Evolutionary conservation across 2,888 invertebrate species (phyloP).

Genomic region (Hymenopus coronatus): DNA sequence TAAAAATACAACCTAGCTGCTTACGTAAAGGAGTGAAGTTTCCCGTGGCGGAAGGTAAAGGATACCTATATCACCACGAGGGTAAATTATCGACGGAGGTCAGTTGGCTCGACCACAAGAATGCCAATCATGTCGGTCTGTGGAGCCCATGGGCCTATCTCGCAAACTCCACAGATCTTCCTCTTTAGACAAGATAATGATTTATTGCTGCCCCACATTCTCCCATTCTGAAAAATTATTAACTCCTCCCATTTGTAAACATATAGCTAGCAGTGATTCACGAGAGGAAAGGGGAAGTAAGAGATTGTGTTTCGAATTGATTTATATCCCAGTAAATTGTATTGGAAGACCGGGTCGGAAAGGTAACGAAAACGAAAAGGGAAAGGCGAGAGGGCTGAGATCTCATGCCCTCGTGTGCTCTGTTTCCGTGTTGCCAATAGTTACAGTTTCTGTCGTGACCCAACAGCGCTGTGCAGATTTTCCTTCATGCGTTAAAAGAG

Average conservation of each 20-base stretch:
- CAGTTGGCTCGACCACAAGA: constrained; percentile 18
- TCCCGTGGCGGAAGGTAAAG: not conserved
- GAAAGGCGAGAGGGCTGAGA: not conserved
- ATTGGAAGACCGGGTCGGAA: not conserved
- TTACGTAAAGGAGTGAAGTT: not conserved
- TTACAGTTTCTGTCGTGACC: not conserved
- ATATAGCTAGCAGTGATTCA: not conserved
- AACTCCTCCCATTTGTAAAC: not conserved
- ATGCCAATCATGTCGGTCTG: constrained; percentile 18
- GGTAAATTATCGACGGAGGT: constrained; percentile 23
- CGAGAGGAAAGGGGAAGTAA: not conserved
- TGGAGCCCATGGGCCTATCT: not conserved
- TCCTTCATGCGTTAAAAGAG: too few species aligned
- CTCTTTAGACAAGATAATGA: not conserved
- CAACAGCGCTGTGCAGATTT: too few species aligned
- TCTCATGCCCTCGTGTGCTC: not conserved
- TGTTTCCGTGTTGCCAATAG: not conserved
- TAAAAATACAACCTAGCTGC: too few species aligned
- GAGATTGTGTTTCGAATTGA: not conserved
- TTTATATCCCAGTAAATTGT: not conserved
- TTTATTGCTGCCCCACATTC: not conserved
- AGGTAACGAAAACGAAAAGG: not conserved
- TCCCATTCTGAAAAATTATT: not conserved
- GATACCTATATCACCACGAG: not conserved
- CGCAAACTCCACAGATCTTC: not conserved